These are phyloP conservation scores for Bicyclus anynana DNA, from an alignment of 1,140 invertebrate genomes.

Conservation along the genomic window DNA sequence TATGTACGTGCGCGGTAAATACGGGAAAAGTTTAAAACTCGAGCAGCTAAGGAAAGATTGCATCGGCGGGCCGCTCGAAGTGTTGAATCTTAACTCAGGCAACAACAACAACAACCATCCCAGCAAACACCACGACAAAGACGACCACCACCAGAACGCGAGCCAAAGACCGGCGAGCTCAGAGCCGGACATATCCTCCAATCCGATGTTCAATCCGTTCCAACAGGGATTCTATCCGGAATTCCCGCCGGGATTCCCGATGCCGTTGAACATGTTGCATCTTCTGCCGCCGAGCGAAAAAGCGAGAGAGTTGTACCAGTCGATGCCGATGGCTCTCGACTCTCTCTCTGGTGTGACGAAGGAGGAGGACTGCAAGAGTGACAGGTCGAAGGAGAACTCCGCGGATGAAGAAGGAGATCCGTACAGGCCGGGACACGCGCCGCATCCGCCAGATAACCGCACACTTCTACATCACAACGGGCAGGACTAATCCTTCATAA, in stretches of 20 bases:
- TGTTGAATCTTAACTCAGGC: slow-evolving; percentile 82
- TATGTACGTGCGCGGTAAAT: slow-evolving; percentile 95
- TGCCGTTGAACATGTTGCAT: slow-evolving; percentile 90
- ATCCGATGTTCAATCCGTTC: slow-evolving; percentile 84
- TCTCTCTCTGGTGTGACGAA: slow-evolving; percentile 70
- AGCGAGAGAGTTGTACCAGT: slow-evolving; percentile 78
- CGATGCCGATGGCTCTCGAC: slow-evolving; percentile 74
- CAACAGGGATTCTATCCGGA: slow-evolving; percentile 88
- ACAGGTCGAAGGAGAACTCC: slow-evolving; percentile 80
- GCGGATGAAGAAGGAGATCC: slow-evolving; percentile 80
- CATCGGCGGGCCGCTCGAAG: slow-evolving; percentile 85
- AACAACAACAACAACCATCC: slow-evolving; percentile 84
- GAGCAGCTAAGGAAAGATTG: slow-evolving; percentile 92
- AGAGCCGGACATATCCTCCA: slow-evolving; percentile 79
- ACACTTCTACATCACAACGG: slow-evolving; percentile 82
- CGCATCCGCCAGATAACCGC: slow-evolving; percentile 77
- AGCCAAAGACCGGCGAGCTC: slow-evolving; percentile 80
- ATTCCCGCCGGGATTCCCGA: slow-evolving; percentile 86
- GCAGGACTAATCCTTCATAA: slow-evolving; percentile 75
- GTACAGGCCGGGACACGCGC: slow-evolving; percentile 76
- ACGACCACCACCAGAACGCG: slow-evolving; percentile 62
- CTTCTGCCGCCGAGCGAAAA: slow-evolving; percentile 87
- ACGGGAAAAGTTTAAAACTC: slow-evolving; percentile 91
- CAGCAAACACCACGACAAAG: slow-evolving; percentile 72
- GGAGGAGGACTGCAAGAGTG: slow-evolving; percentile 82